Evolutionary conservation across 1,140 invertebrate species (phyloP).

Genomic region (Cotesia glomerata): DNA sequence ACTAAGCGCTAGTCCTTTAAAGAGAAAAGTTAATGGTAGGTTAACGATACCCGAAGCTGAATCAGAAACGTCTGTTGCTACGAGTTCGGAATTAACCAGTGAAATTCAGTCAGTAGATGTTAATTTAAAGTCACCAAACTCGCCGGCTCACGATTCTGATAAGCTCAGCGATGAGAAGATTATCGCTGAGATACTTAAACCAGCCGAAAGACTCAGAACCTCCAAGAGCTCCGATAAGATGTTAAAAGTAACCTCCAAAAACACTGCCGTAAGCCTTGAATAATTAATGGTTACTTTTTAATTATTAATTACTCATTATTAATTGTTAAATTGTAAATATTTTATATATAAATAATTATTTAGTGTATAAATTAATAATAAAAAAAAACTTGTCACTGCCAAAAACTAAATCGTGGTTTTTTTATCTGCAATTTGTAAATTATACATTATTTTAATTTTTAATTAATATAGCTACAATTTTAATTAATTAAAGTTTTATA

Average conservation of each 20-base stretch:
- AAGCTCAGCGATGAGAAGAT: slow-evolving; percentile 54
- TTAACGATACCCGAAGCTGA: slow-evolving; percentile 42
- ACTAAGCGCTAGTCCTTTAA: slow-evolving; percentile 29
- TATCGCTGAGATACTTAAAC: slow-evolving; percentile 55
- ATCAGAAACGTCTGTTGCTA: slow-evolving; percentile 30
- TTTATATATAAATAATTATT: too few species aligned
- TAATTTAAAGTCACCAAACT: background rate
- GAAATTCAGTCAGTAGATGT: background rate
- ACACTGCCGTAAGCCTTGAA: slow-evolving; percentile 62
- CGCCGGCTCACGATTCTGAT: slow-evolving; percentile 32
- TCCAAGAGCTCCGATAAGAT: slow-evolving; percentile 56
- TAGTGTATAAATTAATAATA: too few species aligned
- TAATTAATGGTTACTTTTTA: slow-evolving; percentile 42
- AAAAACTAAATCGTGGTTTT: too few species aligned
- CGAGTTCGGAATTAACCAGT: slow-evolving; percentile 33
- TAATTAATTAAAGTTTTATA: too few species aligned
- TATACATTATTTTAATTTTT: too few species aligned
- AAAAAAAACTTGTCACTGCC: too few species aligned
- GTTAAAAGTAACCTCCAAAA: slow-evolving; percentile 56
- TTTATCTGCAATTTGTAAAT: too few species aligned
- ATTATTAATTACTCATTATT: background rate
- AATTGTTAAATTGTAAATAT: too few species aligned
- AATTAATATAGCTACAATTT: too few species aligned
- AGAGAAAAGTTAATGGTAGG: slow-evolving; percentile 51
- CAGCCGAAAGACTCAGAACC: slow-evolving; percentile 50